phyloP scores from a whole-genome alignment of 2,113 vertebrate species.

The Cephalopterus ornatus region DNA sequence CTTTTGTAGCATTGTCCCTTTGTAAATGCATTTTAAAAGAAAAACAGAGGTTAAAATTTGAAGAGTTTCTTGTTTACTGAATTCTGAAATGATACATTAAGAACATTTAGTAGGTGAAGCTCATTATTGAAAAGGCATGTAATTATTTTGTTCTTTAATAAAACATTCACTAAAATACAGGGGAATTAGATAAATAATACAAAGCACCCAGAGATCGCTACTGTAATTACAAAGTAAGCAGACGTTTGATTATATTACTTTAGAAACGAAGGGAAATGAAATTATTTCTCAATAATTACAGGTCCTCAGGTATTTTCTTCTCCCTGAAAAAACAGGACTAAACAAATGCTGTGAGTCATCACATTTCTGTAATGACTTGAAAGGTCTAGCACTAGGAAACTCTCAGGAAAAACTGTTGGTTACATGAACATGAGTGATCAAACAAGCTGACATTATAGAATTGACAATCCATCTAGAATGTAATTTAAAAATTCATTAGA shows the following conservation, averaged over 20 bases:
- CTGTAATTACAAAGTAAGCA: not conserved
- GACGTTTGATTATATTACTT: not conserved
- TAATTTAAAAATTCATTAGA: not conserved
- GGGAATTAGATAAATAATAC: not conserved
- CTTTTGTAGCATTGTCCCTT: not conserved
- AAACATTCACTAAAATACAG: not conserved
- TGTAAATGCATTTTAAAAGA: not conserved
- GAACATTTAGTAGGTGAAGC: not conserved
- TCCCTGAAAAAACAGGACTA: not conserved
- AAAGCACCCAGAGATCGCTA: not conserved
- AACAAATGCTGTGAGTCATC: not conserved
- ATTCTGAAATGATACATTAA: not conserved
- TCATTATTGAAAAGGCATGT: not conserved
- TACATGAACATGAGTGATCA: not conserved
- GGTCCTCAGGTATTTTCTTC: not conserved
- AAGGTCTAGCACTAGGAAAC: not conserved
- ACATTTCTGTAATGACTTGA: not conserved
- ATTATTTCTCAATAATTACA: constrained; percentile 1
- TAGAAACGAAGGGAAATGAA: not conserved
- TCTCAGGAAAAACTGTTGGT: not conserved
- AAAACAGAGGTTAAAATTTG: not conserved
- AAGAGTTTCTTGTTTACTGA: not conserved
- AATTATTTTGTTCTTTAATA: constrained; percentile 27
- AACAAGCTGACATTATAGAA: not conserved
- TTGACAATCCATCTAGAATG: not conserved